Base-by-base conservation (phyloP, 2,888 invertebrate genomes). In the Diachrysia chrysitis region DNA sequence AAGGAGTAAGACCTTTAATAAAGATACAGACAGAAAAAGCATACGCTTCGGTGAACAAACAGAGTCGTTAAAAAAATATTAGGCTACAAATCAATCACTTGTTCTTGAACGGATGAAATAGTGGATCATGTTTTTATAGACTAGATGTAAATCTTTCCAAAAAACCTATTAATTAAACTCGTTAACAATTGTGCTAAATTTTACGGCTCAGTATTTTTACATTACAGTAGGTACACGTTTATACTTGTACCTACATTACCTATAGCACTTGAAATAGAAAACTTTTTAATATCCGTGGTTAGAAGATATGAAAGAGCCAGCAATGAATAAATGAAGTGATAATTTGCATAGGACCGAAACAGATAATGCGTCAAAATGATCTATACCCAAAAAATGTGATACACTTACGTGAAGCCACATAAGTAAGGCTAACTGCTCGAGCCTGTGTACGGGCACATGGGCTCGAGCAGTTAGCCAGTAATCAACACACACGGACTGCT, bases 41-140 rank as follows among this genome's bases (percentile, higher is more conserved):
- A 12, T 51, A 1, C 21, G 21, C 3, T 42, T 42, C 1, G n/a
- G 12, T 32, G 21, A 19, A 48, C 48, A 48, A 7, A 7, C 9
- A 19, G 0, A 12, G 19, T 51, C 12, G 12, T 21, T 21, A 19
- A 21, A 19, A 51, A 7, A 21, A 21, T 21, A 51, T 51, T 51
- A 10, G 19, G 21, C 48, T 19, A 51, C 48, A 51, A 51, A 51
- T 51, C 48, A 51, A 51, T 51, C 48, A 51, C 19, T 51, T 51
- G 19, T 51, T 10, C 19, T n/a, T n/a, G n/a, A n/a, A n/a, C n/a
- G n/a, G n/a, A n/a, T n/a, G n/a, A n/a, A n/a, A n/a, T n/a, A 19
- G 21, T 51, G 21, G 21, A 51, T 4, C 19, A 51, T 17, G 17
- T 21, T 51, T 9, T 51, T 21, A n/a, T 42, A n/a, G 12, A 2